A percentile compares a stretch with the other conserved stretches of the same genome.
These are phyloP conservation scores for Montipora cactus DNA, from an alignment of 64 coral and sea anemone genomes.

Conservation along the genomic window DNA sequence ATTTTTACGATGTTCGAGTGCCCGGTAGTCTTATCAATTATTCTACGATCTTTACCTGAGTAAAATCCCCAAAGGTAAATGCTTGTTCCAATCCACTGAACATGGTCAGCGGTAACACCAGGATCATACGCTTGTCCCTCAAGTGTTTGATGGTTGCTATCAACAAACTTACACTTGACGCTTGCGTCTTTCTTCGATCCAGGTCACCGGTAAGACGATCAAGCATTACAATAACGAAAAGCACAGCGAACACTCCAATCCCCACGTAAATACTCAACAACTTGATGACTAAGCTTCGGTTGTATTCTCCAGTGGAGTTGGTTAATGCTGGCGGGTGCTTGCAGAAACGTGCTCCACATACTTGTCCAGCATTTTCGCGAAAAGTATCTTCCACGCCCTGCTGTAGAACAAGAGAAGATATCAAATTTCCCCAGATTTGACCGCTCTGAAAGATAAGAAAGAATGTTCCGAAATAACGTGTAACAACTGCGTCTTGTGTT, in stretches of 20 bases:
- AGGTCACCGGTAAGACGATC: slow-evolving; percentile 77
- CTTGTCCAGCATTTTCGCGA: slow-evolving; percentile 81
- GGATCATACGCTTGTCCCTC: slow-evolving; percentile 79
- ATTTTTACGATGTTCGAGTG: too few relatives aligned
- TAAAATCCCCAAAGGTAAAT: slow-evolving; percentile 94
- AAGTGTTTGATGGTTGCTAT: slow-evolving; percentile 86
- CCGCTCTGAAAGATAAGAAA: slow-evolving; percentile 97
- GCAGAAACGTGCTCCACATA: slow-evolving; percentile 78
- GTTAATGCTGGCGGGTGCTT: slow-evolving; percentile 5
- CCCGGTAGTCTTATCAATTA: not conserved
- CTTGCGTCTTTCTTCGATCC: slow-evolving; percentile 75
- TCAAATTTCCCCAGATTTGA: slow-evolving; percentile 94
- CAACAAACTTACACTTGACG: slow-evolving; percentile 72
- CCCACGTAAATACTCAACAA: slow-evolving; percentile 88
- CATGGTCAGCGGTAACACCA: slow-evolving; percentile 89
- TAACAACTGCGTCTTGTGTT: slow-evolving; percentile 90
- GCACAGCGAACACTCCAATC: slow-evolving; percentile 72
- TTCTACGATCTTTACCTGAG: slow-evolving; percentile 45
- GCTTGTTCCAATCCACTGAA: slow-evolving; percentile 98
- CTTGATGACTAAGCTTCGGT: slow-evolving; percentile 67
- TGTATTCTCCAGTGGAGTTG: not conserved
- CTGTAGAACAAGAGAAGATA: slow-evolving; percentile 88
- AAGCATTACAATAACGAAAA: slow-evolving; percentile 70
- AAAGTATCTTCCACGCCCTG: slow-evolving; percentile 51
- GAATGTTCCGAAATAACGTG: slow-evolving; percentile 93